phyloP scores from a whole-genome alignment of 2,888 invertebrate species.

The Trissoscelio sp. region DNA sequence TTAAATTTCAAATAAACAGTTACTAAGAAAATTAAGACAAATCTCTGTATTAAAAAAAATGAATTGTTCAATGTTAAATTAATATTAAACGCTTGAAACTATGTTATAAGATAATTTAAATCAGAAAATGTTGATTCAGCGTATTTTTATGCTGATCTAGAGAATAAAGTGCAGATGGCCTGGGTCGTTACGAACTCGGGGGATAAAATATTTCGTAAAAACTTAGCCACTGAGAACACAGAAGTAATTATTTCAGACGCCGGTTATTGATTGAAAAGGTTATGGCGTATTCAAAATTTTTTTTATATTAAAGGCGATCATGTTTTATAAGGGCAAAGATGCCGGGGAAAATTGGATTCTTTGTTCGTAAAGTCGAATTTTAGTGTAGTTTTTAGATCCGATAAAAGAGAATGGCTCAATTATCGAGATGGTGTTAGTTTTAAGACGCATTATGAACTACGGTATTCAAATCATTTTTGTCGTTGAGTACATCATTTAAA shows the following conservation, averaged over 20 bases:
- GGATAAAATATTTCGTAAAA: neutral
- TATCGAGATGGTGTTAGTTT: neutral
- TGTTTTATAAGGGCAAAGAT: neutral
- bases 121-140: too few relatives aligned
- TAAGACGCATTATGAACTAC: too few relatives aligned
- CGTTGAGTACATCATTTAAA: too few relatives aligned
- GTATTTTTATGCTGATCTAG: too few relatives aligned
- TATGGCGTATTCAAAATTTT: neutral
- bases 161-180: conserved; percentile 1
- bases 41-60: too few relatives aligned
- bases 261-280: neutral
- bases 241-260: neutral
- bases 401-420: neutral
- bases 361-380: neutral
- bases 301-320: neutral
- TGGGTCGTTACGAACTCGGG: neutral
- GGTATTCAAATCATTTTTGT: too few relatives aligned
- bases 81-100: too few relatives aligned
- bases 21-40: too few relatives aligned
- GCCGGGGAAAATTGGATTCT: neutral
- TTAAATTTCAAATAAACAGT: too few relatives aligned
- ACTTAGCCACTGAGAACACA: neutral
- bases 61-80: too few relatives aligned
- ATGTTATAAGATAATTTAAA: too few relatives aligned
- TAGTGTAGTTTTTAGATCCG: neutral